phyloP scores from a whole-genome alignment of 1,140 invertebrate species.

The Drosophila oshimai region DNA sequence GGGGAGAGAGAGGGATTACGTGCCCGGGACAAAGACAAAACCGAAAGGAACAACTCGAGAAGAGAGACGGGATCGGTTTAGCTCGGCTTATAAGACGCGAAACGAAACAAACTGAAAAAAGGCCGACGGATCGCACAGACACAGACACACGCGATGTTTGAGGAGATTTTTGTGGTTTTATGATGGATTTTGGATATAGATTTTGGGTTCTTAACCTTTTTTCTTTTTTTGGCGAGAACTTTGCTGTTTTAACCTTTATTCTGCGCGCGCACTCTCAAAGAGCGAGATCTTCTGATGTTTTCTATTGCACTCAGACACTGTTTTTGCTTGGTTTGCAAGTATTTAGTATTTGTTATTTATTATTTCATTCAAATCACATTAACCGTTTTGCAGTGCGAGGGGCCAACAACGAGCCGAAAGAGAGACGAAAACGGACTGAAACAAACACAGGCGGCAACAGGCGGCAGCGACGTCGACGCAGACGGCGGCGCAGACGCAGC shows the following conservation, averaged over 20 bases:
- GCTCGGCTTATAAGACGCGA: constrained; percentile 68
- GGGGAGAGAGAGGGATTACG: constrained; percentile 60
- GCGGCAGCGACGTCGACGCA: constrained; percentile 22
- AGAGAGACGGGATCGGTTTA: constrained; percentile 54
- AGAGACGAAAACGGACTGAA: constrained; percentile 60
- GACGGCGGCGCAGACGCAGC: constrained; percentile 9
- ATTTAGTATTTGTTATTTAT: constrained; percentile 13
- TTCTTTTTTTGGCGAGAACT: constrained; percentile 2
- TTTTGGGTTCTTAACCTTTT: constrained; percentile 26
- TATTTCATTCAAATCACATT: constrained; percentile 50
- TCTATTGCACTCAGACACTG: constrained; percentile 39
- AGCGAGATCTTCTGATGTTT: background rate
- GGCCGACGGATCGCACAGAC: constrained; percentile 46
- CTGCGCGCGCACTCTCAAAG: background rate
- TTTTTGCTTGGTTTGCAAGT: constrained; percentile 2
- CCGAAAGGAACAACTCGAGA: constrained; percentile 52
- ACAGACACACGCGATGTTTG: constrained; percentile 55
- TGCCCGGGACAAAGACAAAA: constrained; percentile 67
- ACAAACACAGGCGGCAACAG: constrained; percentile 46
- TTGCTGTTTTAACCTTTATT: background rate
- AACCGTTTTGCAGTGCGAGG: constrained; percentile 37
- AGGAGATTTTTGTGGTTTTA: constrained; percentile 73
- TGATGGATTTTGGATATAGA: constrained; percentile 38
- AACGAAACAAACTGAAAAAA: constrained; percentile 57
- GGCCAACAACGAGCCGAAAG: constrained; percentile 70